Base-by-base conservation (phyloP, 2,797 vertebrate genomes). In the Rhodeus uyekii region DNA sequence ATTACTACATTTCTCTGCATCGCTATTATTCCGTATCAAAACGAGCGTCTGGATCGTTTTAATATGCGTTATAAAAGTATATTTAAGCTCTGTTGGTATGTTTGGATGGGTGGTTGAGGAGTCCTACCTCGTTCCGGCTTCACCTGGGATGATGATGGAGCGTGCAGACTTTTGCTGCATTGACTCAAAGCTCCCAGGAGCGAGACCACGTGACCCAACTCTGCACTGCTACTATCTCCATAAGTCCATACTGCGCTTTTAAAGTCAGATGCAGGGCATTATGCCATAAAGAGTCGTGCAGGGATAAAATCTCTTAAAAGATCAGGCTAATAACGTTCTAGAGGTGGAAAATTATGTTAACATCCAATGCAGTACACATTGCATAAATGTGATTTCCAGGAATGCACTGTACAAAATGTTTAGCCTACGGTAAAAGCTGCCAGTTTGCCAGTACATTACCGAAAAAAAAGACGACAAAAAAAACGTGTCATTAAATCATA, bases 131-230 rank as follows among this genome's bases (percentile, higher is more conserved):
- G 82, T 50, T 82, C 80, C 71, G 44, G 88, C 85, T 88, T 76
- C 89, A 93, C 91, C 91, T 91, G 90, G 85, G 76, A 80, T 87
- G 88, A 72, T 87, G 83, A 89, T 89, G 86, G 85, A 82, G 85
- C 80, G 48, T 55, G 83, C 89, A 87, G 90, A 90, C 87, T 90
- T 92, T 91, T 94, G 93, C 92, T 94, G 94, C 94, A 95, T 90
- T 93, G 94, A 92, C 89, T 93, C 92, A 87, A 86, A 87, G 81
- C 89, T 90, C 90, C 88, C 64, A 71, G 83, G 90, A 90, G 90
- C 88, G 87, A 80, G 84, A 87, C 84, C 94, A 93, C 82, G 93
- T 93, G 93, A 94, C 90, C 87, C 39, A 84, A 88, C 87, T 89
- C 91, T 90, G 91, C 92, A 88, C 86, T 90, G 86, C 78, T 81